Evolutionary conservation across 2,797 vertebrate species (phyloP).

Genomic region (Spheniscus humboldti): DNA sequence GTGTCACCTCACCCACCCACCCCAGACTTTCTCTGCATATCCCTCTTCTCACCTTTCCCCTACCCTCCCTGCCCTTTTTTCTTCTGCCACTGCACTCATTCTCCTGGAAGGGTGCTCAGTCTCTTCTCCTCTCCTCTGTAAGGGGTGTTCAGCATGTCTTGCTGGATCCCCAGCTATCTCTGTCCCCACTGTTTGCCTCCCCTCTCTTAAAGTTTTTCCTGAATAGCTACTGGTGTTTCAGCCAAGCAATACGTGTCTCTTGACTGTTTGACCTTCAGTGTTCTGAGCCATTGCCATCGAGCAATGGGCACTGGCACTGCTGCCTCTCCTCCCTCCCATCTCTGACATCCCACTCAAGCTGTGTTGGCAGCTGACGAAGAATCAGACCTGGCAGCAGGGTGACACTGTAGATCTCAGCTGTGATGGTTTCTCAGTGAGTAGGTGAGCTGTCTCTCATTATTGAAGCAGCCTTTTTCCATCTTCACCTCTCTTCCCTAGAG

Average conservation of each 20-base stretch:
- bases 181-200: neutral
- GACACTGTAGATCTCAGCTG: neutral
- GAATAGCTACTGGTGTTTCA: neutral
- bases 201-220: neutral
- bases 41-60: neutral
- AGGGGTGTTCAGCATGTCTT: neutral
- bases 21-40: neutral
- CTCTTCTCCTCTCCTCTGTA: neutral
- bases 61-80: neutral
- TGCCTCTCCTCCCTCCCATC: neutral
- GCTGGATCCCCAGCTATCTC: neutral
- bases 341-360: neutral
- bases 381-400: neutral
- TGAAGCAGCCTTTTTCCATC: neutral
- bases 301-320: neutral
- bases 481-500: slow-evolving; percentile 46
- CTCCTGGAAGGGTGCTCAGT: neutral
- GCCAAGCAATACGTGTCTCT: neutral
- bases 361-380: neutral
- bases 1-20: neutral
- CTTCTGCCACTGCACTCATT: neutral
- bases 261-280: neutral
- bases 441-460: neutral
- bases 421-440: neutral
- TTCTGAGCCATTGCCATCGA: neutral